Evolutionary conservation across 1,140 invertebrate genomes (phyloP).

Genomic region (Drosophila pectinifera): DNA sequence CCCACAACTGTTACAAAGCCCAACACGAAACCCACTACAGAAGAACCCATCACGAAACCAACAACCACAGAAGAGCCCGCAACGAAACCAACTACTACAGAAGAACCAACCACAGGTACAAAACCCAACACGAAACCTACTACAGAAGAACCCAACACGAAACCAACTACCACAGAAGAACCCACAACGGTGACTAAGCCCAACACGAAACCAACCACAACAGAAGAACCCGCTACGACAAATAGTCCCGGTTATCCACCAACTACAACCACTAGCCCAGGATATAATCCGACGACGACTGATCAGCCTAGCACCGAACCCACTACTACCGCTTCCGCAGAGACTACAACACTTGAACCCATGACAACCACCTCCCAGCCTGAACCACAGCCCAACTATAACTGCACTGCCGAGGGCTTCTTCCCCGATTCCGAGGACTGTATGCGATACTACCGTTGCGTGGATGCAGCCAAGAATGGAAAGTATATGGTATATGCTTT

Average conservation of each 20-base stretch:
- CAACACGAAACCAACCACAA: constrained; percentile 34
- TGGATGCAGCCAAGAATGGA: constrained; percentile 86
- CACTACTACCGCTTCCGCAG: constrained; percentile 25
- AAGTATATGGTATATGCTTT: constrained; percentile 87
- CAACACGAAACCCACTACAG: constrained; percentile 30
- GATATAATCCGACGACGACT: constrained; percentile 48
- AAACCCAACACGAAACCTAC: constrained; percentile 32
- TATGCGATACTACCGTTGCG: constrained; percentile 89
- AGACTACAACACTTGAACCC: constrained; percentile 36
- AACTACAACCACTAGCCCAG: constrained; percentile 46
- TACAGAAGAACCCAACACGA: constrained; percentile 23
- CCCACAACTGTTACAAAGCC: constrained; percentile 31
- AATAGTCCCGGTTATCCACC: constrained; percentile 38
- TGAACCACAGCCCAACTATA: constrained; percentile 57
- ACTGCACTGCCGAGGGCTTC: constrained; percentile 66
- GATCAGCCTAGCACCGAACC: constrained; percentile 28
- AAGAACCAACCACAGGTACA: constrained; percentile 32
- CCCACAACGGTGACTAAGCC: constrained; percentile 7
- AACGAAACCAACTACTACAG: constrained; percentile 15
- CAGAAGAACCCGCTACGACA: constrained; percentile 33
- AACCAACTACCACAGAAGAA: constrained; percentile 20
- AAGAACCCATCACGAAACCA: constrained; percentile 22
- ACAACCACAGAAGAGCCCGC: constrained; percentile 13
- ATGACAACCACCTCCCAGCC: constrained; percentile 39
- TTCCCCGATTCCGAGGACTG: constrained; percentile 86